Percentiles rank a stretch among this genome's conserved stretches.
Conservation (phyloP, 2,113 vertebrate species). For the Regulus satrapa region DNA sequence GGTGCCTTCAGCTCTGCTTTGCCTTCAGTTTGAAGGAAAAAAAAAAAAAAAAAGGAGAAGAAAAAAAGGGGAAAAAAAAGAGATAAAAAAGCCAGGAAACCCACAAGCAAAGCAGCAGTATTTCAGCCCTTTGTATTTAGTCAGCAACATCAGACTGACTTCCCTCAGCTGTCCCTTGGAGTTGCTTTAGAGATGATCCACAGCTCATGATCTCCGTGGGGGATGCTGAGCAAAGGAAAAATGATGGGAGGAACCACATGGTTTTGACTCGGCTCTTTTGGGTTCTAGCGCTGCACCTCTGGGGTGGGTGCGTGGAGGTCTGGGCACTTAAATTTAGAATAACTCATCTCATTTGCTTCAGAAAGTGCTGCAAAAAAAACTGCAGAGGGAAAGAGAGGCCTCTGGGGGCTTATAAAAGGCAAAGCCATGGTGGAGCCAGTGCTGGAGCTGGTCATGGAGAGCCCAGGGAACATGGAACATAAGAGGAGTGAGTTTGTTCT, state of each 20-base stretch:
- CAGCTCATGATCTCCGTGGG: neutral
- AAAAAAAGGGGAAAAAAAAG: fast-evolving
- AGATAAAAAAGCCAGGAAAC: too few species aligned
- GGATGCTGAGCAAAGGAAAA: neutral
- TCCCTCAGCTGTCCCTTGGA: neutral
- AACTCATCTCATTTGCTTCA: neutral
- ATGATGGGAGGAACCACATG: neutral
- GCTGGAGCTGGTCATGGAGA: neutral
- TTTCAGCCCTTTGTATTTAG: neutral
- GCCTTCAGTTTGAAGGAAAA: neutral
- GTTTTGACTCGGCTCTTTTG: neutral
- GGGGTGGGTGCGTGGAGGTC: fast-evolving
- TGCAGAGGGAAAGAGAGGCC: neutral
- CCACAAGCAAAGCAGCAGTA: neutral
- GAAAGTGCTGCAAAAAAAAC: neutral
- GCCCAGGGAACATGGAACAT: neutral
- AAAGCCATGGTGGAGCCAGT: fast-evolving
- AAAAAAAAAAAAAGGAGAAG: neutral
- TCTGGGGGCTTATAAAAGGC: neutral
- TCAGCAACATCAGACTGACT: fast-evolving
- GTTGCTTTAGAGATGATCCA: neutral
- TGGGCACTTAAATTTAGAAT: neutral
- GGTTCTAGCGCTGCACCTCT: neutral
- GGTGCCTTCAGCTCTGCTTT: neutral
- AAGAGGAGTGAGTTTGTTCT: fast-evolving